Evolutionary conservation across 2,888 invertebrate species (phyloP).

Genomic region (Lasius fuliginosus): DNA sequence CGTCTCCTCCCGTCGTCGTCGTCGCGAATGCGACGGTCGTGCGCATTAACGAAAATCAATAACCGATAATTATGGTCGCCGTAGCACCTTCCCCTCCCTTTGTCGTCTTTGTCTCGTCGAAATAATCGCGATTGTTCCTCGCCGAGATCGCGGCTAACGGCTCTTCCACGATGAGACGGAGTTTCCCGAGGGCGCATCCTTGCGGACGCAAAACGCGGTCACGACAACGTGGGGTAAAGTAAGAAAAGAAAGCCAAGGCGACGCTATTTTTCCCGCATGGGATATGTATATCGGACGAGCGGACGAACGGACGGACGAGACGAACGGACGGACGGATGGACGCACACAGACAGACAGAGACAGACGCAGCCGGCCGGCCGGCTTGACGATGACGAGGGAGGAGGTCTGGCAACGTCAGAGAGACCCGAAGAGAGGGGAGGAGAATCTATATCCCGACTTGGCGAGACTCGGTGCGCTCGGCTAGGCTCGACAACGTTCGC

Average conservation of each 20-base stretch:
- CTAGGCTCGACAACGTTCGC: slow-evolving; percentile 54
- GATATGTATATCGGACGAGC: slow-evolving; percentile 18
- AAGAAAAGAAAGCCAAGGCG: slow-evolving; percentile 76
- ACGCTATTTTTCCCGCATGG: slow-evolving; percentile 73
- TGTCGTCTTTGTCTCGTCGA: slow-evolving; percentile 30
- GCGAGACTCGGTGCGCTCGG: slow-evolving; percentile 56
- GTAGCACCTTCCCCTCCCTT: not conserved
- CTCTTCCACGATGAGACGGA: slow-evolving; percentile 2
- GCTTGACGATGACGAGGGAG: slow-evolving; percentile 51
- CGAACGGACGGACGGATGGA: slow-evolving; percentile 34
- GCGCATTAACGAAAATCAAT: slow-evolving; percentile 57
- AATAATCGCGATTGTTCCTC: slow-evolving; percentile 1
- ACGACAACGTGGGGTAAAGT: slow-evolving; percentile 58
- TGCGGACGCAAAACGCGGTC: slow-evolving; percentile 70
- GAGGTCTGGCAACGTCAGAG: slow-evolving; percentile 72
- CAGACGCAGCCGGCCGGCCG: slow-evolving; percentile 61
- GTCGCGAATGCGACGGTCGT: slow-evolving; percentile 49
- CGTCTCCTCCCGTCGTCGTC: not conserved
- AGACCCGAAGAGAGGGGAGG: slow-evolving; percentile 50
- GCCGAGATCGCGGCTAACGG: slow-evolving; percentile 6
- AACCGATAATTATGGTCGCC: slow-evolving; percentile 56
- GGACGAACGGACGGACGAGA: not conserved
- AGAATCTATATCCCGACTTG: slow-evolving; percentile 75
- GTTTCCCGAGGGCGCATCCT: slow-evolving; percentile 65
- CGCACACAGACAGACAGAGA: too few species aligned